Evolutionary conservation across 2,888 invertebrate species (phyloP), one percentile per base, ranked within the genome.

Genomic region (Allolobophora icterica): DNA sequence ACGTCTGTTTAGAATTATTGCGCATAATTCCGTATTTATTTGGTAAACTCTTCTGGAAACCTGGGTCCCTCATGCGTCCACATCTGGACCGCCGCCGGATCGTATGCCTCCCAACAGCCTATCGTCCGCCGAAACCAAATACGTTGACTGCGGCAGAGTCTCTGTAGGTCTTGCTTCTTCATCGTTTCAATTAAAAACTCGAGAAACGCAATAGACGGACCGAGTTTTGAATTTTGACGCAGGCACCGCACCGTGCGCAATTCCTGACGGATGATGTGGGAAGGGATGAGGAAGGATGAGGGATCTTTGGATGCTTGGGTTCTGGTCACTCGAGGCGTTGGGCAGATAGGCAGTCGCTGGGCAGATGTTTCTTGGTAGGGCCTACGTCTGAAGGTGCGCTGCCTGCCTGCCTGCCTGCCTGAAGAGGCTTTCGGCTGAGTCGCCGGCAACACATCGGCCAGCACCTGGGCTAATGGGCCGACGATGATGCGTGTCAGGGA

Each of bases 21-120:
- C 87, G 21, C 38, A 33, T 38, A 38, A 87, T 87, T 38, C 35
- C 87, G 35, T 87, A 87, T 87, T 87, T 87, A 87, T 87, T 87
- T 87, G 87, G 34, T 87, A 87, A 87, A 87, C 87, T 87, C 87
- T 87, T 87, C 87, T 21, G 35, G 35, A 35, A 38, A 38, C 6
- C 34, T 34, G 87, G 38, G 24, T 87, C 35, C 87, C 35, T 87
- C 38, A 19, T 87, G 34, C 35, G 34, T 35, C 35, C 24, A 35
- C 87, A 35, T 87, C 87, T 87, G 34, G 35, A 21, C 38, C 87
- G 34, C 21, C 87, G 34, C 38, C 87, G 34, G 71, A 71, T 71
- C 71, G 71, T 5, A 17, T 71, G 71, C 71, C 71, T 71, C n/a
- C n/a, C 71, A 11, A 71, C 6, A 71, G 6, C 71, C 8, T n/a